Conservation (phyloP, 2,888 invertebrate genomes). For the Lycaena phlaeas region DNA sequence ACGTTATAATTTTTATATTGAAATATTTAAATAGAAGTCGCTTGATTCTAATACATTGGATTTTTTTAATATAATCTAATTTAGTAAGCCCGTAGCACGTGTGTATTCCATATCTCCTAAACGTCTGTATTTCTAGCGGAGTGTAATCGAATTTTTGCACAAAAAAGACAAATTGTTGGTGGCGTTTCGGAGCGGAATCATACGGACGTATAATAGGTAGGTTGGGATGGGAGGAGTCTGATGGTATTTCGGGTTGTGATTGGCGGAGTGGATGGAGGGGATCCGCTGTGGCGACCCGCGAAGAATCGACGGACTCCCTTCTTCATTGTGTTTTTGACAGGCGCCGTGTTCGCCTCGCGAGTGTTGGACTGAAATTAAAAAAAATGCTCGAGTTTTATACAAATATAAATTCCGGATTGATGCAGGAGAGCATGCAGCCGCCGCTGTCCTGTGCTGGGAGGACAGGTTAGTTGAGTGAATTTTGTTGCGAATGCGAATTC, state of each 20-base stretch:
- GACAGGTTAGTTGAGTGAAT: slow-evolving; percentile 68
- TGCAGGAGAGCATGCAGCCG: slow-evolving; percentile 72
- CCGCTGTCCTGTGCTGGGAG: slow-evolving; percentile 76
- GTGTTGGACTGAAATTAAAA: slow-evolving; percentile 30
- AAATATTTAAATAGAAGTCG: too few species aligned
- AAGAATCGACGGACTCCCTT: slow-evolving; percentile 21
- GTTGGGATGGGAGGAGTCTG: slow-evolving; percentile 48
- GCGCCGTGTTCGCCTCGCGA: slow-evolving; percentile 31
- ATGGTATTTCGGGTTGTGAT: slow-evolving; percentile 28
- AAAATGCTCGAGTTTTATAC: slow-evolving; percentile 82
- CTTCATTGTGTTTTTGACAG: slow-evolving; percentile 40
- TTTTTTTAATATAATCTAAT: too few species aligned
- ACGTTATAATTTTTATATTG: too few species aligned
- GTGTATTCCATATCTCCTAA: too few species aligned
- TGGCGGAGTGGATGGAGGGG: slow-evolving; percentile 37
- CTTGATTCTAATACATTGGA: too few species aligned
- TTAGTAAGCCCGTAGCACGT: too few species aligned
- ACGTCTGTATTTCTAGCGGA: slow-evolving; percentile 5
- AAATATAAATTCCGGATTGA: slow-evolving; percentile 73
- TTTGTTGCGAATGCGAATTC: neutral
- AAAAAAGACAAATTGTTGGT: slow-evolving; percentile 51
- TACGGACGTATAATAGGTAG: slow-evolving; percentile 56
- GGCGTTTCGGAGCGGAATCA: slow-evolving; percentile 47
- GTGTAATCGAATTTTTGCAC: slow-evolving; percentile 30
- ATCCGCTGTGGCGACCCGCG: slow-evolving; percentile 25